A percentile compares a stretch with the other conserved stretches of the same genome.
phyloP scores from a whole-genome alignment of 2,113 vertebrate genomes.

The Lagopus muta region DNA sequence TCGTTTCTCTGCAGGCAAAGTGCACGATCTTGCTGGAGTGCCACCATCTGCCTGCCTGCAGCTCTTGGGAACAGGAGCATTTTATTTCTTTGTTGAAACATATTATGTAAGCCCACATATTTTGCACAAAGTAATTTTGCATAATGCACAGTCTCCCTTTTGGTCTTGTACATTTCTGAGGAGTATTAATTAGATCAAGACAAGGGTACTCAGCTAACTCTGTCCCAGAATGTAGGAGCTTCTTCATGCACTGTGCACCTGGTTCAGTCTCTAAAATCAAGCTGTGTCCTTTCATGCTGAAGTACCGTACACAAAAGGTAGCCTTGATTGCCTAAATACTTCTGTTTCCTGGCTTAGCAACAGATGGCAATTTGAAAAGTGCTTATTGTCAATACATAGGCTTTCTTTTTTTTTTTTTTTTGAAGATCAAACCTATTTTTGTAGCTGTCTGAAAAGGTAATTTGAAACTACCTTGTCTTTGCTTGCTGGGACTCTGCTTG shows the following conservation, averaged over 20 bases:
- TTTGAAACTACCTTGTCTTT: background rate
- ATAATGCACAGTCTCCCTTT: conserved; percentile 21
- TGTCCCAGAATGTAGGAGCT: background rate
- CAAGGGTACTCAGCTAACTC: conserved; percentile 13
- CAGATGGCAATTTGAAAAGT: background rate
- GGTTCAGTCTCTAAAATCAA: conserved; percentile 23
- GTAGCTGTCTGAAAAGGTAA: background rate
- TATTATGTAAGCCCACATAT: conserved; percentile 40
- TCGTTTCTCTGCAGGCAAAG: conserved; percentile 1
- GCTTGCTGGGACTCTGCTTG: rapidly evolving
- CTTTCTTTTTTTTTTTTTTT: background rate
- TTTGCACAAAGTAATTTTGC: conserved; percentile 47
- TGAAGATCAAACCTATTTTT: background rate
- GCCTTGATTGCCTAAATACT: background rate
- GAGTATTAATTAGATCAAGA: conserved; percentile 58
- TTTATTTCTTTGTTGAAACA: conserved; percentile 23
- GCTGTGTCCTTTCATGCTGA: background rate
- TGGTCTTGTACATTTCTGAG: conserved; percentile 51
- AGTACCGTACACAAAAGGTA: background rate
- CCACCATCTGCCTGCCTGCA: conserved; percentile 40
- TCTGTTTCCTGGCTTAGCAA: background rate
- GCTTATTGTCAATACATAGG: background rate
- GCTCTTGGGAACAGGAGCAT: background rate
- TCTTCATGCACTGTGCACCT: conserved; percentile 7
- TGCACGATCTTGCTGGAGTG: conserved; percentile 23